phyloP scores from a whole-genome alignment of 2,797 vertebrate genomes.

The Delichon dasypus region DNA sequence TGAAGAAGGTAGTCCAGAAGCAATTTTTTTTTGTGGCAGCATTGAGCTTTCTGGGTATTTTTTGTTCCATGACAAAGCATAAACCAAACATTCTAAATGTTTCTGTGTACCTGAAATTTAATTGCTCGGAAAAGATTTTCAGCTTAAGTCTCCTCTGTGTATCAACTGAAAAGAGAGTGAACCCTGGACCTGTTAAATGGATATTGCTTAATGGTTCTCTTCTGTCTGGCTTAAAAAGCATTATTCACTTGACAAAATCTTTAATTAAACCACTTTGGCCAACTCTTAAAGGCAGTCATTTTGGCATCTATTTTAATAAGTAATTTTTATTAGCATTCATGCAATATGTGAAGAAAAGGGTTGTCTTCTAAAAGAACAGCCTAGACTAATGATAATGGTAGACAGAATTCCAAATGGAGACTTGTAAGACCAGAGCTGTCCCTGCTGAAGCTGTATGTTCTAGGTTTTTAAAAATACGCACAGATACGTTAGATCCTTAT shows the following conservation, averaged over 20 bases:
- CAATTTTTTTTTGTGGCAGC: neutral
- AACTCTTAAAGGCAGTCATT: neutral
- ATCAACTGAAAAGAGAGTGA: neutral
- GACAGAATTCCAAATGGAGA: neutral
- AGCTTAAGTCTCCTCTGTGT: neutral
- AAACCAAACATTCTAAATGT: neutral
- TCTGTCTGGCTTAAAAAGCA: neutral
- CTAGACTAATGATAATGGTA: neutral
- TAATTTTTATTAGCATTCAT: neutral
- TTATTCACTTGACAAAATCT: neutral
- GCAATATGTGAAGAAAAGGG: neutral
- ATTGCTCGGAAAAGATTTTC: neutral
- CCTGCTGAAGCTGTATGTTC: neutral
- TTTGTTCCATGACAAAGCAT: neutral
- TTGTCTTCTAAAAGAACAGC: neutral
- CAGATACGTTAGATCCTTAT: neutral
- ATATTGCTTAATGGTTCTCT: neutral
- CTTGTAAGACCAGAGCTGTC: neutral
- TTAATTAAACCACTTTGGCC: neutral
- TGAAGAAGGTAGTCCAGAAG: neutral
- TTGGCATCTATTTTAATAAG: neutral
- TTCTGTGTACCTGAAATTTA: neutral
- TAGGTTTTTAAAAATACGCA: neutral
- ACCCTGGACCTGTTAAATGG: neutral
- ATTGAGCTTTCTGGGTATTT: neutral